Evolutionary conservation across 2,113 vertebrate genomes (phyloP).

Genomic region (Tachuris rubrigastra): DNA sequence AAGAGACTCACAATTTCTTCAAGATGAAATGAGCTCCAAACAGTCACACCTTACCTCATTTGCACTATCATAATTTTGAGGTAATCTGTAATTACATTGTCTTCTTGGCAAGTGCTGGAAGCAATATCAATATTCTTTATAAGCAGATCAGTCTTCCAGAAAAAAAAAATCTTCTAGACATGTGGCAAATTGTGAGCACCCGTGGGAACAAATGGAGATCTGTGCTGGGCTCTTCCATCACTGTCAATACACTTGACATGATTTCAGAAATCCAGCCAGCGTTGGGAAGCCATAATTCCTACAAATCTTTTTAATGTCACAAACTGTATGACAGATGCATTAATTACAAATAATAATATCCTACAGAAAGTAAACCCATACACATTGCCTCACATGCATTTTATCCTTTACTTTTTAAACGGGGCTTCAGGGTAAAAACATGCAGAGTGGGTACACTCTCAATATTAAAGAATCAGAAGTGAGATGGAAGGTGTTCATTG

Average conservation of each 20-base stretch:
- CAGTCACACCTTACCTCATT: background rate
- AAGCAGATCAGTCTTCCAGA: background rate
- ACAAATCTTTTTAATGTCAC: constrained; percentile 2
- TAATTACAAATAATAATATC: constrained; percentile 47
- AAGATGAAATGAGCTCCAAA: background rate
- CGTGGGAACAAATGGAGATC: background rate
- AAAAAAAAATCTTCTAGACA: background rate
- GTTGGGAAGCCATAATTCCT: background rate
- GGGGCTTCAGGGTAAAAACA: background rate
- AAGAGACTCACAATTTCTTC: background rate
- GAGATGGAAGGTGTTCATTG: background rate
- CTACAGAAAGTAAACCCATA: background rate
- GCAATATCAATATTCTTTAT: background rate
- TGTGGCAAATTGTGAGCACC: background rate
- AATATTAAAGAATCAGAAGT: background rate
- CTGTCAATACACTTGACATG: background rate
- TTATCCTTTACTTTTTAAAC: background rate
- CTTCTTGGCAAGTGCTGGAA: background rate
- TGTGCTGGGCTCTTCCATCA: background rate
- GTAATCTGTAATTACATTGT: background rate
- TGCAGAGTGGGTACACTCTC: background rate
- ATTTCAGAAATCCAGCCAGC: background rate
- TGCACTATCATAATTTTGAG: background rate
- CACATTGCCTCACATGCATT: background rate
- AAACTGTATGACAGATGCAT: constrained; percentile 35